Evolutionary conservation across 2,797 vertebrate species (phyloP).

Genomic region (Melanotaenia nigrans): DNA sequence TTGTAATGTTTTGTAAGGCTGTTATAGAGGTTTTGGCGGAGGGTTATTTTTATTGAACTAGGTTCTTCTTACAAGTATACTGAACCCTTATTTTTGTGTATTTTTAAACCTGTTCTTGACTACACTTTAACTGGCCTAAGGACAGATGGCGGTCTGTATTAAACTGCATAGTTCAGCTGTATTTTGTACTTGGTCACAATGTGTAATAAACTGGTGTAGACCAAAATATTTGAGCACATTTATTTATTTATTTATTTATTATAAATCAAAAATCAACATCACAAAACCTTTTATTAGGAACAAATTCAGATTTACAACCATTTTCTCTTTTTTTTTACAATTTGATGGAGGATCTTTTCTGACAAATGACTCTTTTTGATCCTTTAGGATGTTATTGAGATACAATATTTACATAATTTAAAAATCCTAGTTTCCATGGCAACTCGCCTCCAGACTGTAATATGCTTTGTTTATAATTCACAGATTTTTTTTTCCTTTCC

Average conservation of each 20-base stretch:
- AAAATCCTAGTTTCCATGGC: slow-evolving; percentile 69
- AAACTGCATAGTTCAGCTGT: slow-evolving; percentile 84
- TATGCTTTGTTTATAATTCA: slow-evolving; percentile 38
- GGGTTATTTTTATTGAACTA: slow-evolving; percentile 85
- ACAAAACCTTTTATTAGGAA: slow-evolving; percentile 60
- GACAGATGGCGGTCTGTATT: slow-evolving; percentile 78
- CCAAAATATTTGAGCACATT: slow-evolving; percentile 60
- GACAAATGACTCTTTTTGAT: slow-evolving; percentile 30
- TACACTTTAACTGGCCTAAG: slow-evolving; percentile 78
- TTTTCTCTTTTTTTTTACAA: slow-evolving; percentile 15
- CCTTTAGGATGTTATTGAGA: slow-evolving; percentile 28
- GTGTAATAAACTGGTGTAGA: slow-evolving; percentile 87
- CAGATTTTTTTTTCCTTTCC: slow-evolving; percentile 12
- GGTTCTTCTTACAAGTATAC: slow-evolving; percentile 84
- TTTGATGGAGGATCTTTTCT: slow-evolving; percentile 42
- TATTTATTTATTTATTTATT: slow-evolving; percentile 48
- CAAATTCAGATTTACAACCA: slow-evolving; percentile 68
- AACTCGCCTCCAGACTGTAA: slow-evolving; percentile 50
- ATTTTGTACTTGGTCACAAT: slow-evolving; percentile 88
- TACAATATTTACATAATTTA: slow-evolving; percentile 70
- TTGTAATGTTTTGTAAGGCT: slow-evolving; percentile 84
- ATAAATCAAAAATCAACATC: slow-evolving; percentile 63
- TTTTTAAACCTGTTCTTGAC: slow-evolving; percentile 82
- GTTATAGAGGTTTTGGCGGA: slow-evolving; percentile 82
- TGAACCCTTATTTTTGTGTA: slow-evolving; percentile 85